Evolutionary conservation across 2,113 vertebrate species (phyloP).

Genomic region (Micromys minutus): DNA sequence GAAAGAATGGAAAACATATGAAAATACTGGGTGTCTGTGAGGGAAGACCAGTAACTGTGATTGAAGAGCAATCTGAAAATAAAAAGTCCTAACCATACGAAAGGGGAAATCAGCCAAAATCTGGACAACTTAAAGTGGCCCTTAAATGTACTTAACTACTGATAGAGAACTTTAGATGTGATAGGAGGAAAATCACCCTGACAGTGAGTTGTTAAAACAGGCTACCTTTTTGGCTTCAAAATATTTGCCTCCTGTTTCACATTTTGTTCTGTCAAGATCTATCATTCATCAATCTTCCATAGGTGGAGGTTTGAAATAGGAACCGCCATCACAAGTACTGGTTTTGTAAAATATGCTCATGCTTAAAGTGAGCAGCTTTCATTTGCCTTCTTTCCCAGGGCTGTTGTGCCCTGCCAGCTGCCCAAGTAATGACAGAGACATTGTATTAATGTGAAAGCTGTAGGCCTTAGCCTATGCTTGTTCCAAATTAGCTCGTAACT

Average conservation of each 20-base stretch:
- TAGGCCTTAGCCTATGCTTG: too few relatives aligned
- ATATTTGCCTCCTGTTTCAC: conserved; percentile 61
- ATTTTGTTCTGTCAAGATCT: conserved; percentile 62
- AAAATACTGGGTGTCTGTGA: conserved; percentile 20
- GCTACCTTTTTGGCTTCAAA: conserved; percentile 53
- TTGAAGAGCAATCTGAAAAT: conserved; percentile 62
- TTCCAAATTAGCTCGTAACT: too few relatives aligned
- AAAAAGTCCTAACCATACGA: conserved; percentile 52
- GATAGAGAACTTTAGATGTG: conserved; percentile 56
- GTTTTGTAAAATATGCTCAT: background rate
- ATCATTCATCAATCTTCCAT: conserved; percentile 37
- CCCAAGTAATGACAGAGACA: too few relatives aligned
- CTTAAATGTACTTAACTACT: background rate
- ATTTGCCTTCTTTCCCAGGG: background rate
- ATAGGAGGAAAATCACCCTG: conserved; percentile 57
- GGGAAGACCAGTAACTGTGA: conserved; percentile 58
- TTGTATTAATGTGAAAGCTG: too few relatives aligned
- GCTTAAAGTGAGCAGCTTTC: background rate
- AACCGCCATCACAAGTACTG: background rate
- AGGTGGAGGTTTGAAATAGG: conserved; percentile 50
- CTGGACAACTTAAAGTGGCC: conserved; percentile 1
- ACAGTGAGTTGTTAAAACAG: conserved; percentile 66
- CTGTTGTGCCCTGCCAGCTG: too few relatives aligned
- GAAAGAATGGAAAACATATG: conserved; percentile 54
- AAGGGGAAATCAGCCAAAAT: conserved; percentile 41